A percentile compares a stretch with the other conserved stretches of the same genome.
These are phyloP conservation scores for Drosophila azteca DNA, from an alignment of 1,140 invertebrate genomes.

Conservation along the genomic window DNA sequence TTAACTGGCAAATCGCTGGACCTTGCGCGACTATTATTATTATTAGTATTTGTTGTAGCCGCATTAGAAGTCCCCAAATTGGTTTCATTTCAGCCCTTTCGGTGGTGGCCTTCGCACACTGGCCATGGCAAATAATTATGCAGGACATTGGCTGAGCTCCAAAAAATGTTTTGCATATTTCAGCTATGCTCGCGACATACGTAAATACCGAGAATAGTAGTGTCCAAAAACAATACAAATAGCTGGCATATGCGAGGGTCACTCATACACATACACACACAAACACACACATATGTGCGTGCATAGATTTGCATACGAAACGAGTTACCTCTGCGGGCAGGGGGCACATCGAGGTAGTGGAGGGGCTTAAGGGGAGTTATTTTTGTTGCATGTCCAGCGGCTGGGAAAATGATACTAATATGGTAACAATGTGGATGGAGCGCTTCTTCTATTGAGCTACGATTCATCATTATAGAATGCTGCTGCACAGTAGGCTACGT, in stretches of 20 bases:
- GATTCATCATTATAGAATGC: no score
- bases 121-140: slow-evolving; percentile 39
- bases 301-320: slow-evolving; percentile 38
- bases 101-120: slow-evolving; percentile 1
- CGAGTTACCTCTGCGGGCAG: neutral
- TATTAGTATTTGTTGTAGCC: slow-evolving; percentile 60
- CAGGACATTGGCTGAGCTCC: slow-evolving; percentile 19
- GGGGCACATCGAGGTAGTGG: slow-evolving; percentile 18
- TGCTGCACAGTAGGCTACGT: no score
- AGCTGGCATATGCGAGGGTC: slow-evolving; percentile 32
- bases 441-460: no score
- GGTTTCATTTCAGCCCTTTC: slow-evolving; percentile 42
- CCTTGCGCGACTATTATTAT: slow-evolving; percentile 61
- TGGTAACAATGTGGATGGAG: no score
- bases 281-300: no score
- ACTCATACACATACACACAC: neutral
- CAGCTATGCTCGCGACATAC: slow-evolving; percentile 33
- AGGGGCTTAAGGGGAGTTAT: slow-evolving; percentile 8
- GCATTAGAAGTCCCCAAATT: slow-evolving; percentile 65
- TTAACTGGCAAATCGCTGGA: slow-evolving; percentile 64
- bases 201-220: slow-evolving; percentile 15
- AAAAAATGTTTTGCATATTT: slow-evolving; percentile 35
- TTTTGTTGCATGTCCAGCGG: slow-evolving; percentile 3
- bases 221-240: slow-evolving; percentile 15
- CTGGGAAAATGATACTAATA: neutral